Base-by-base conservation (phyloP, 2,797 vertebrate genomes). In the Dipus sagitta region DNA sequence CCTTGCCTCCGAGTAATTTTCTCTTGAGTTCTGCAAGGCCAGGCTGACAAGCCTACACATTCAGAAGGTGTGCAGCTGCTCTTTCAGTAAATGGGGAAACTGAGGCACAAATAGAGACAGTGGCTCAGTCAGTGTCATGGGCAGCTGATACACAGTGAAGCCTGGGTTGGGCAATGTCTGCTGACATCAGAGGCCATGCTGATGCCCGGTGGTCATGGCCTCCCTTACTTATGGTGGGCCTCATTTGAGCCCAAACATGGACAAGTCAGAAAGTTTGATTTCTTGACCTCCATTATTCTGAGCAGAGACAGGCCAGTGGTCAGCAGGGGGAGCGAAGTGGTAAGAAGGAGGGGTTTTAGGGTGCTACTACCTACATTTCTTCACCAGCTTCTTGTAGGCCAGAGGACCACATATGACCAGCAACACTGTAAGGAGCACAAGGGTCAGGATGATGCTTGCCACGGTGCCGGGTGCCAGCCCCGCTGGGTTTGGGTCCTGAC, bases 291-390 rank as follows among this genome's bases (percentile, higher is more conserved):
- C 58, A 54, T n/a, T 54, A 15, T 42, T 88, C 13, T 5, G 58
- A 42, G 80, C 21, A 28, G 84, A 38, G 58, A n/a, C 62, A 17
- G 42, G 54, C 34, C 34, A 20, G 58, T 32, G 20, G 68, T 26
- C 58, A 30, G 74, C 76, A 52, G 38, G 24, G 60, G 74, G 24
- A 1, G 17, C 0, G 10, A 54, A 72, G n/a, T 9, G 18, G 28
- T 14, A 1, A 47, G 18, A 18, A 42, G 15, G 65, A 62, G 74
- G 21, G 13, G 24, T 12, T 7, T 24, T 1, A 7, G 81, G 54
- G 74, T n/a, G 54, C 10, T 0, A 0, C 3, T 77, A 96, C 98
- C 70, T 96, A 98, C 98, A 97, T 98, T 97, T 98, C 97, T 98
- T 98, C 92, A 97, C 90, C 87, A 98, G 38, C 80, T 96, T 98